A percentile compares a stretch with the other conserved stretches of the same genome.
phyloP scores from a whole-genome alignment of 2,888 invertebrate genomes.

The Oligia strigilis region DNA sequence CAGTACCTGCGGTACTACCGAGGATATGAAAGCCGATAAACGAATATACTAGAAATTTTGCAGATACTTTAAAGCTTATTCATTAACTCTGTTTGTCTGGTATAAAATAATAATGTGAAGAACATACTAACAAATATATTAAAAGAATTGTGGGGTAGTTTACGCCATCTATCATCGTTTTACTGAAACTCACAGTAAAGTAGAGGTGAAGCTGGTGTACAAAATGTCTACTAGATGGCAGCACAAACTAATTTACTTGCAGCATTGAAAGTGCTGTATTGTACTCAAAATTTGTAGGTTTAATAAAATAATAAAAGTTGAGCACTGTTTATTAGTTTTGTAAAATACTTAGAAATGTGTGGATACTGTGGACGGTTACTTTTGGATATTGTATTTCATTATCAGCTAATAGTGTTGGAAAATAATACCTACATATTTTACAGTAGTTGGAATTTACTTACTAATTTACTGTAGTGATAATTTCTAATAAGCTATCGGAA shows the following conservation, averaged over 20 bases:
- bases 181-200: neutral
- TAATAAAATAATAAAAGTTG: neutral
- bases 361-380: neutral
- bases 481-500: neutral
- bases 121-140: neutral
- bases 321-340: neutral
- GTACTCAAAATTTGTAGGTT: neutral
- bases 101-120: neutral
- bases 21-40: neutral
- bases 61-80: neutral
- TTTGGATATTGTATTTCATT: neutral
- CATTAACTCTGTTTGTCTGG: neutral
- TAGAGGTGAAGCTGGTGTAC: neutral
- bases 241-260: neutral
- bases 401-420: neutral
- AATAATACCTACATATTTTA: neutral
- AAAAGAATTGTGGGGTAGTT: neutral
- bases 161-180: constrained; percentile 30
- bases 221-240: constrained; percentile 32
- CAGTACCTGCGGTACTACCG: no score
- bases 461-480: neutral
- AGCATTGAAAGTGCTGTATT: neutral
- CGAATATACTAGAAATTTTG: neutral
- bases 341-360: no score
- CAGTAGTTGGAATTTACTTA: neutral